phyloP scores from a whole-genome alignment of 2,888 invertebrate genomes.

The Drosophila emarginata region DNA sequence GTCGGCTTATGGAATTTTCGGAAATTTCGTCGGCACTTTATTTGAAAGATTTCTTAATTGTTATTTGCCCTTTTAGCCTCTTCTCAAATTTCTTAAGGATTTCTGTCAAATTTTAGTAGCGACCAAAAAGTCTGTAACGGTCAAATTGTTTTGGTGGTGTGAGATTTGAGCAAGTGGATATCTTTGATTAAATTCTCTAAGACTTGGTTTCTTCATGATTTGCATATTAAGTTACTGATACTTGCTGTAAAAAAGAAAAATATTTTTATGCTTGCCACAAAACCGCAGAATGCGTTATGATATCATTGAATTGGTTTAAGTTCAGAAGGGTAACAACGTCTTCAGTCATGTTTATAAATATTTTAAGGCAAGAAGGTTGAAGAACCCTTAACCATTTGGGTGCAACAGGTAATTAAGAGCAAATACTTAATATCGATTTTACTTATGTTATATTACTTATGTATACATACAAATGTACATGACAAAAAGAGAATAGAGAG shows the following conservation, averaged over 20 bases:
- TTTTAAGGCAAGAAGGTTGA: not conserved
- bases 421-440: too few species aligned
- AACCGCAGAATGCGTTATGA: constrained; percentile 4
- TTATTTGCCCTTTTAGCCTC: constrained; percentile 39
- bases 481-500: too few species aligned
- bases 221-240: not conserved
- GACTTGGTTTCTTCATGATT: not conserved
- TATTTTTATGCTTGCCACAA: constrained; percentile 1
- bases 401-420: constrained; percentile 1
- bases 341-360: not conserved
- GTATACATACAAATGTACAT: too few species aligned
- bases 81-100: constrained; percentile 24
- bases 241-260: not conserved
- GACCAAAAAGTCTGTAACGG: constrained; percentile 47
- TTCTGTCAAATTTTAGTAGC: constrained; percentile 44
- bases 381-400: not conserved
- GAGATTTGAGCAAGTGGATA: not conserved
- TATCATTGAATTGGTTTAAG: not conserved
- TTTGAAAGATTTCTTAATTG: constrained; percentile 54
- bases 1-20: constrained; percentile 50
- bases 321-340: not conserved
- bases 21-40: constrained; percentile 67
- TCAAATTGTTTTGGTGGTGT: constrained; percentile 12
- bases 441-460: too few species aligned
- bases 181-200: constrained; percentile 20